Evolutionary conservation across 2,113 vertebrate species (phyloP).

Genomic region (Egretta garzetta): DNA sequence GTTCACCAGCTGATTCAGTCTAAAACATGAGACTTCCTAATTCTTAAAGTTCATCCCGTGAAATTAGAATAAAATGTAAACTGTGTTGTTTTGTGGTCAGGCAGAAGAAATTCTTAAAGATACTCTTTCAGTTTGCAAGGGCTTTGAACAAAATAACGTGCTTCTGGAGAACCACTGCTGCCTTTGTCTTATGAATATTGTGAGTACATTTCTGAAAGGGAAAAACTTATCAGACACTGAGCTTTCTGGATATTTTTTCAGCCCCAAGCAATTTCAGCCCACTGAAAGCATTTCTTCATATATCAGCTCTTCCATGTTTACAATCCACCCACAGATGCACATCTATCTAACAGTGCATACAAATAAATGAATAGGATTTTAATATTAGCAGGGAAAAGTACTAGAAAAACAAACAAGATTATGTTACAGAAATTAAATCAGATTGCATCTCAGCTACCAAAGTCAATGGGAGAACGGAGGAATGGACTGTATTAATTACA

Average conservation of each 20-base stretch:
- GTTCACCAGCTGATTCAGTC: not conserved
- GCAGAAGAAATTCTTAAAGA: not conserved
- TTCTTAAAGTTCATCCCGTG: not conserved
- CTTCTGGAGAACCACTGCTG: not conserved
- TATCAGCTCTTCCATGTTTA: slow-evolving; percentile 46
- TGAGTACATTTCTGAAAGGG: not conserved
- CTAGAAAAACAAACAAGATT: slow-evolving; percentile 70
- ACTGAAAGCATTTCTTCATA: not conserved
- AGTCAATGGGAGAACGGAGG: slow-evolving; percentile 30
- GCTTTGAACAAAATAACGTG: not conserved
- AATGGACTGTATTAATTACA: slow-evolving; percentile 48
- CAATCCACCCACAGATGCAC: slow-evolving; percentile 6
- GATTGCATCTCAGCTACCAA: slow-evolving; percentile 64
- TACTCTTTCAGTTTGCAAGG: not conserved
- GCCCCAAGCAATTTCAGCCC: not conserved
- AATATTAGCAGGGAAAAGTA: slow-evolving; percentile 73
- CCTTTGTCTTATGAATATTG: not conserved
- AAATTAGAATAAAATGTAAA: not conserved
- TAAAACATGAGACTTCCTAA: not conserved
- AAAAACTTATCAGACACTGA: not conserved
- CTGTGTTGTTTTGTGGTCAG: not conserved
- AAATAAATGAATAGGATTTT: slow-evolving; percentile 77
- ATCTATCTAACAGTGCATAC: slow-evolving; percentile 54
- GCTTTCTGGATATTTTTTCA: not conserved
- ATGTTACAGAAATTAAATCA: slow-evolving; percentile 71